phyloP scores from a whole-genome alignment of 2,888 invertebrate species.

The Eurytoma adleriae region DNA sequence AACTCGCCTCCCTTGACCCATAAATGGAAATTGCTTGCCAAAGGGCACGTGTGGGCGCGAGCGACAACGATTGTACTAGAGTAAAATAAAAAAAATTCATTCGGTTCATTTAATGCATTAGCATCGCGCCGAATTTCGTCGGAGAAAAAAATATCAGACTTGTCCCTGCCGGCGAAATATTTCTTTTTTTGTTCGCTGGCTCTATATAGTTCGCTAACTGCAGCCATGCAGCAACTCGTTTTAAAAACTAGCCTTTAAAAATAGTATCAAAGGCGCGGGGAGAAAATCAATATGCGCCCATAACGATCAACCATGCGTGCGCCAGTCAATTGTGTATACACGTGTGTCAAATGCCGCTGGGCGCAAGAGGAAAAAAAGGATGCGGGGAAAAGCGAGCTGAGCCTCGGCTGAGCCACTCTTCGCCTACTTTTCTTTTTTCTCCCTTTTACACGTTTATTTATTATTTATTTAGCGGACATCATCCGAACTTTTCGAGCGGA shows the following conservation, averaged over 20 bases:
- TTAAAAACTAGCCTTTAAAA: conserved; percentile 54
- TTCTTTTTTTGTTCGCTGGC: too few species aligned
- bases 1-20: too few species aligned
- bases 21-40: too few species aligned
- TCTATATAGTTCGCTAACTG: conserved; percentile 14
- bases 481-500: too few species aligned
- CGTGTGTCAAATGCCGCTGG: conserved; percentile 33
- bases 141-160: too few species aligned
- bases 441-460: background rate
- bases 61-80: too few species aligned
- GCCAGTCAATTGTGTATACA: conserved; percentile 32
- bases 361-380: conserved; percentile 4
- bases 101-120: too few species aligned
- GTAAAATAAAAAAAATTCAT: too few species aligned
- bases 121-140: too few species aligned
- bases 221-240: conserved; percentile 13
- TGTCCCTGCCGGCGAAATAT: too few species aligned
- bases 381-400: background rate
- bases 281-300: conserved; percentile 50
- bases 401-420: background rate
- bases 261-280: conserved; percentile 50
- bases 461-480: too few species aligned
- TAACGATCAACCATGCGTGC: conserved; percentile 34
- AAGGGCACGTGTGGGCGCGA: too few species aligned
- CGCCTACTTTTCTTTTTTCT: background rate